A percentile compares a stretch with the other conserved stretches of the same genome.
Evolutionary conservation across 2,113 vertebrate species (phyloP).

Genomic region (Mandrillus leucophaeus): DNA sequence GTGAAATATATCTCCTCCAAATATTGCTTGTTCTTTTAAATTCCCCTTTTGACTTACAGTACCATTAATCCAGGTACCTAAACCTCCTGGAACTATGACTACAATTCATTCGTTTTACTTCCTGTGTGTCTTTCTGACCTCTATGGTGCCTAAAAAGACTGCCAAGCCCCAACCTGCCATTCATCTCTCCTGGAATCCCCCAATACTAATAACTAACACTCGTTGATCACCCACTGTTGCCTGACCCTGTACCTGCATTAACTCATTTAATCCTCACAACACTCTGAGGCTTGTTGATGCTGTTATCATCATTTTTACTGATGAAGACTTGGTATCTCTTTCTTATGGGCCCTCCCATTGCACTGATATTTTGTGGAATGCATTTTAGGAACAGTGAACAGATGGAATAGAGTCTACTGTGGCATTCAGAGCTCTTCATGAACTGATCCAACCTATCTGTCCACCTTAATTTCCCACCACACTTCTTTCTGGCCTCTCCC

Average conservation of each 20-base stretch:
- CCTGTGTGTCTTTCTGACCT: not conserved
- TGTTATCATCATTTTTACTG: not conserved
- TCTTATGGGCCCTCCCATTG: not conserved
- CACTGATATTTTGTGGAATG: not conserved
- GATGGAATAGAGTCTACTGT: not conserved
- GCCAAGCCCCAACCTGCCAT: not conserved
- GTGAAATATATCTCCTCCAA: not conserved
- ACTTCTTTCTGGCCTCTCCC: not conserved
- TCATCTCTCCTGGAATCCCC: not conserved
- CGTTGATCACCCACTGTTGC: not conserved
- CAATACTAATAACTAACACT: not conserved
- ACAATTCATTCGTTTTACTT: not conserved
- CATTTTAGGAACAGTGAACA: not conserved
- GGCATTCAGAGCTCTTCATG: not conserved
- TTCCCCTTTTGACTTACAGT: not conserved
- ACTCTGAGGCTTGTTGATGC: not conserved
- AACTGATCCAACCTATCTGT: not conserved
- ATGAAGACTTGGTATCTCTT: not conserved
- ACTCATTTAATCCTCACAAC: not conserved
- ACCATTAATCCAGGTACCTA: not conserved
- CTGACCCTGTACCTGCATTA: not conserved
- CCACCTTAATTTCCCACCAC: not conserved
- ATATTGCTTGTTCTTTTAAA: not conserved
- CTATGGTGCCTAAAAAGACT: not conserved
- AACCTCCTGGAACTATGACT: not conserved